These are phyloP conservation scores for Hipparchia semele DNA, from an alignment of 2,888 invertebrate species.

Conservation along the genomic window DNA sequence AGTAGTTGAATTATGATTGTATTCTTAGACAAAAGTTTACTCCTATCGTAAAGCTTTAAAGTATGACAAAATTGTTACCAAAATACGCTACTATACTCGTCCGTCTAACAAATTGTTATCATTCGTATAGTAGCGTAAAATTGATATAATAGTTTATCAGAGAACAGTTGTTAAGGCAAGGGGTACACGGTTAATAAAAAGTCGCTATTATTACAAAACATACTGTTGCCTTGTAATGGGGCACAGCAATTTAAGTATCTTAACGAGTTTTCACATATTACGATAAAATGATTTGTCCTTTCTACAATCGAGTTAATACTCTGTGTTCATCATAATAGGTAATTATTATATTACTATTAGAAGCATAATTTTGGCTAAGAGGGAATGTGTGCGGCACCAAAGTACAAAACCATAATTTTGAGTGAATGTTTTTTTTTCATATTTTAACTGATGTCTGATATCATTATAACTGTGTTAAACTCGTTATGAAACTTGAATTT, in stretches of 20 bases:
- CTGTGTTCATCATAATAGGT: slow-evolving; percentile 7
- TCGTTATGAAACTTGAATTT: slow-evolving; percentile 35
- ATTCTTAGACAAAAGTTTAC: slow-evolving; percentile 5
- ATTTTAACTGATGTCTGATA: neutral
- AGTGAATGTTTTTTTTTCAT: neutral
- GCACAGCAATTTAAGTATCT: slow-evolving; percentile 25
- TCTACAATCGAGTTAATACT: slow-evolving; percentile 7
- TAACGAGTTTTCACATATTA: slow-evolving; percentile 23
- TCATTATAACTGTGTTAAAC: slow-evolving; percentile 26
- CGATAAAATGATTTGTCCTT: slow-evolving; percentile 1
- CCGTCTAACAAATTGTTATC: slow-evolving; percentile 19
- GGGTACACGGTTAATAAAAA: slow-evolving; percentile 22
- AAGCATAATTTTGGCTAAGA: slow-evolving; percentile 13
- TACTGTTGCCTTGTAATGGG: slow-evolving; percentile 14
- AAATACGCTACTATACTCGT: slow-evolving; percentile 14
- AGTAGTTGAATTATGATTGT: neutral
- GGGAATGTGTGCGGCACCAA: slow-evolving; percentile 17
- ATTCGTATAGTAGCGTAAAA: slow-evolving; percentile 2
- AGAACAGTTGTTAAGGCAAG: slow-evolving; percentile 13
- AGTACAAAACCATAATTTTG: slow-evolving; percentile 19
- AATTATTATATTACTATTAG: slow-evolving; percentile 11
- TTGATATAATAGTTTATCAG: slow-evolving; percentile 11
- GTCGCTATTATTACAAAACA: slow-evolving; percentile 21
- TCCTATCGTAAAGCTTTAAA: slow-evolving; percentile 15
- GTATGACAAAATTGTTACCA: slow-evolving; percentile 17